Evolutionary conservation across 2,113 vertebrate genomes (phyloP).

Genomic region (Ammospiza nelsoni): DNA sequence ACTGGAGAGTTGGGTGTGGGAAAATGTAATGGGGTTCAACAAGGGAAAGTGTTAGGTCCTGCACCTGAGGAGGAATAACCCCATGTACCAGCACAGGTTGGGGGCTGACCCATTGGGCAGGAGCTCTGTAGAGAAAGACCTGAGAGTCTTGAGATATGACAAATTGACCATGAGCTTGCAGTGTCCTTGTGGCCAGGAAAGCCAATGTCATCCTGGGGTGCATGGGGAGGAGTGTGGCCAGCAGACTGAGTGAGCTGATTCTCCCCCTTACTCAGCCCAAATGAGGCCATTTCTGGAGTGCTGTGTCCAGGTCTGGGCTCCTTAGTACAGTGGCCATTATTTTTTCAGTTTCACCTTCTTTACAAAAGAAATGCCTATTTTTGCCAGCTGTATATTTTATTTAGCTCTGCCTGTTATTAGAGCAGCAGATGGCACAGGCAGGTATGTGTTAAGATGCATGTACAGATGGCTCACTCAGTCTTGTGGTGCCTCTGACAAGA

Average conservation of each 20-base stretch:
- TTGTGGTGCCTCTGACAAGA: constrained; percentile 12
- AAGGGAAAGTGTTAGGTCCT: neutral
- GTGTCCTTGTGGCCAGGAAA: neutral
- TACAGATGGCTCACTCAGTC: constrained; percentile 48
- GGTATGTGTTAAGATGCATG: neutral
- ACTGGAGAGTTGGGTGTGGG: neutral
- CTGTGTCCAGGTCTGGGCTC: neutral
- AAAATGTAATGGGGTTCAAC: neutral
- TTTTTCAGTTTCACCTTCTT: neutral
- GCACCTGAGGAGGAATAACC: neutral
- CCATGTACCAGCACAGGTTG: accelerated
- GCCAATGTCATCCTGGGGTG: too few species aligned
- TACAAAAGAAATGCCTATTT: neutral
- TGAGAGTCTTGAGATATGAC: too few species aligned
- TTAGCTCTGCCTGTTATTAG: neutral
- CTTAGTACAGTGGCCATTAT: accelerated
- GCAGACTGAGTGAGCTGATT: neutral
- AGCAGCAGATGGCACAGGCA: constrained; percentile 41
- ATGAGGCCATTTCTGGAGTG: neutral
- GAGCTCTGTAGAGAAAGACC: neutral
- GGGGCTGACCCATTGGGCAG: neutral
- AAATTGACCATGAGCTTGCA: neutral
- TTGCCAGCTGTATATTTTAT: neutral
- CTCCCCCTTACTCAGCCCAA: accelerated
- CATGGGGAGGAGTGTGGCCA: neutral